These are phyloP conservation scores for Melinaea menophilus DNA, from an alignment of 2,888 invertebrate species.

Conservation along the genomic window DNA sequence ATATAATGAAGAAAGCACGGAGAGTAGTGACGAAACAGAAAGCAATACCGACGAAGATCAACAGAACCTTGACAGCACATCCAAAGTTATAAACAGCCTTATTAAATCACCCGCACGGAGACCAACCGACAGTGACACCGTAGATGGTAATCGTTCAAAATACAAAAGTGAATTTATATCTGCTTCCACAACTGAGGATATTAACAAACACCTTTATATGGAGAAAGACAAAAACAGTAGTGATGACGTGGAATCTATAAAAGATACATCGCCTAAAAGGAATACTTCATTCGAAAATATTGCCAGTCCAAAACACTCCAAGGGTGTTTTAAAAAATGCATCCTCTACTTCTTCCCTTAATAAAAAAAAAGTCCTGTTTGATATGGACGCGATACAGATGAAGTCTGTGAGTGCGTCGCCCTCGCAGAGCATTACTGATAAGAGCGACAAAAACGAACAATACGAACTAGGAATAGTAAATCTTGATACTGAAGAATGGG, in stretches of 20 bases:
- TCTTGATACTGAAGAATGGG: conserved; percentile 73
- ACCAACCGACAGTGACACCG: conserved; percentile 33
- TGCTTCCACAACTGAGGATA: conserved; percentile 5
- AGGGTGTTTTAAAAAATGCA: conserved; percentile 78
- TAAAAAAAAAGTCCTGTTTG: conserved; percentile 82
- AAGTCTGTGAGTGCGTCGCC: conserved; percentile 74
- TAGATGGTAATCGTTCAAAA: background rate
- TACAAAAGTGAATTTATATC: conserved; percentile 6
- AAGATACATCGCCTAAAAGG: conserved; percentile 44
- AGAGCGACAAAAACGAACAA: conserved; percentile 58
- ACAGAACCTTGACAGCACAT: conserved; percentile 37
- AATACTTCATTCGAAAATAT: conserved; percentile 49
- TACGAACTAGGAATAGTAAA: conserved; percentile 61
- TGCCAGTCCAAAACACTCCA: conserved; percentile 56
- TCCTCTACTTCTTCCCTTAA: conserved; percentile 74
- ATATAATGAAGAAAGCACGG: conserved; percentile 22
- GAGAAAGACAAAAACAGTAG: conserved; percentile 43
- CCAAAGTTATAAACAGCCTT: conserved; percentile 54
- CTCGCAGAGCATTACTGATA: conserved; percentile 69
- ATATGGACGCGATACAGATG: conserved; percentile 78
- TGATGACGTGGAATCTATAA: conserved; percentile 49
- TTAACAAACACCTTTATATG: conserved; percentile 12
- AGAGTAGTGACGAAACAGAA: conserved; percentile 38
- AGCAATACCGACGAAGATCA: conserved; percentile 44
- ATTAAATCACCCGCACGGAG: conserved; percentile 62